Percentiles rank a stretch among this genome's conserved stretches.
Conservation (phyloP, 2,797 vertebrate species). For the Aphelocoma californica region DNA sequence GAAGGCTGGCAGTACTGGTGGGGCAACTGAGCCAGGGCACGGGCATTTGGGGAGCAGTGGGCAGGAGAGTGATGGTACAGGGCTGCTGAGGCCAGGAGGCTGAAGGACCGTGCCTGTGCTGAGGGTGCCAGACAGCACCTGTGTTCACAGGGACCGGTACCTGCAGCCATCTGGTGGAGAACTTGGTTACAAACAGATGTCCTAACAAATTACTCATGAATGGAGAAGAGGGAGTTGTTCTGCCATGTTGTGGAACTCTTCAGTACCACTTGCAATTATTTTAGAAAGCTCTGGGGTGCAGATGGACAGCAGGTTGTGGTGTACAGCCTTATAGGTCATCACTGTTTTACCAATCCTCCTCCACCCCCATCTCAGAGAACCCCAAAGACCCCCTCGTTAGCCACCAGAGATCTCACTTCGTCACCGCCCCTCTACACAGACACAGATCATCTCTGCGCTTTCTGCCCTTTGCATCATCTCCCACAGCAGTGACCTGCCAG, state of each 20-base stretch:
- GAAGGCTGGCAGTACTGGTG: background rate
- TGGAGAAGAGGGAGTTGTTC: background rate
- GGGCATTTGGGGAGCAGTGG: background rate
- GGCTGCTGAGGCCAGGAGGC: background rate
- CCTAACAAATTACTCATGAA: background rate
- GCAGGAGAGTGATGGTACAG: fast-evolving
- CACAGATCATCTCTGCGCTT: background rate
- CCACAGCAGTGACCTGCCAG: background rate
- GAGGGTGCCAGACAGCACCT: background rate
- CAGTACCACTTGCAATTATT: background rate
- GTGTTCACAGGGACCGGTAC: background rate
- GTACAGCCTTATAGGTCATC: background rate
- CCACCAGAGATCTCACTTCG: background rate
- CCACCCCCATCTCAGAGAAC: background rate
- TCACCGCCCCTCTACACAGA: fast-evolving
- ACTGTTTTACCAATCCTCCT: background rate
- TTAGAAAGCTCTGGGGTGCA: background rate
- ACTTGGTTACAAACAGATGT: background rate
- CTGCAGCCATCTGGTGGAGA: background rate
- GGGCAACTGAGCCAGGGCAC: background rate
- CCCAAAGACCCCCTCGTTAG: background rate
- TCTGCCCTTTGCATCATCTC: background rate
- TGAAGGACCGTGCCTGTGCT: background rate
- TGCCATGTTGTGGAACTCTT: background rate
- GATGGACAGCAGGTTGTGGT: background rate